Percentiles rank a stretch among this genome's conserved stretches.
phyloP scores from a whole-genome alignment of 2,888 invertebrate species.

The Tenodera sinensis region DNA sequence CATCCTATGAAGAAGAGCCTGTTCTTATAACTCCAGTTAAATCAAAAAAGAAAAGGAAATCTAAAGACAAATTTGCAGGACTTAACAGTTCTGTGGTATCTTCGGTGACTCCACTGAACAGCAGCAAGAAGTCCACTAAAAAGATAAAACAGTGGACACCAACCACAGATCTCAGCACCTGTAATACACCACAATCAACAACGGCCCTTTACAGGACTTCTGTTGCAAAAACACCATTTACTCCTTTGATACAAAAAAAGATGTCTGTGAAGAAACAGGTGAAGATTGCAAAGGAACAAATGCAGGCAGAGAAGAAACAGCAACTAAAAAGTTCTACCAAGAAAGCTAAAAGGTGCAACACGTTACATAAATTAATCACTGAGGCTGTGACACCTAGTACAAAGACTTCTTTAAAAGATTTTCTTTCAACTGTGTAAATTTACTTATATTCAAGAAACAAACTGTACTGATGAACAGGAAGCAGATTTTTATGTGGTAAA shows the following conservation, averaged over 20 bases:
- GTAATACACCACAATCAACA: not conserved
- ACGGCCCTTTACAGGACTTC: too few species aligned
- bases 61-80: slow-evolving; percentile 13
- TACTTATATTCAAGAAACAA: too few species aligned
- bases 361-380: not conserved
- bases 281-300: not conserved
- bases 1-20: not conserved
- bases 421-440: not conserved
- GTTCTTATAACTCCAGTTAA: not conserved
- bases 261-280: not conserved
- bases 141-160: not conserved
- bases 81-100: not conserved
- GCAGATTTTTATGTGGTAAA: too few species aligned
- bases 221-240: not conserved
- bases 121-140: not conserved
- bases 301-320: not conserved
- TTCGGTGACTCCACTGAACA: not conserved
- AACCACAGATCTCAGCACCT: too few species aligned
- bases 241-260: not conserved
- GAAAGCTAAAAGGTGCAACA: not conserved
- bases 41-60: slow-evolving; percentile 18
- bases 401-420: slow-evolving; percentile 18
- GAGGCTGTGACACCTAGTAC: not conserved
- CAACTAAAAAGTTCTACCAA: not conserved
- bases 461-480: not conserved